phyloP scores from a whole-genome alignment of 2,797 vertebrate genomes.

The Alectoris magna region DNA sequence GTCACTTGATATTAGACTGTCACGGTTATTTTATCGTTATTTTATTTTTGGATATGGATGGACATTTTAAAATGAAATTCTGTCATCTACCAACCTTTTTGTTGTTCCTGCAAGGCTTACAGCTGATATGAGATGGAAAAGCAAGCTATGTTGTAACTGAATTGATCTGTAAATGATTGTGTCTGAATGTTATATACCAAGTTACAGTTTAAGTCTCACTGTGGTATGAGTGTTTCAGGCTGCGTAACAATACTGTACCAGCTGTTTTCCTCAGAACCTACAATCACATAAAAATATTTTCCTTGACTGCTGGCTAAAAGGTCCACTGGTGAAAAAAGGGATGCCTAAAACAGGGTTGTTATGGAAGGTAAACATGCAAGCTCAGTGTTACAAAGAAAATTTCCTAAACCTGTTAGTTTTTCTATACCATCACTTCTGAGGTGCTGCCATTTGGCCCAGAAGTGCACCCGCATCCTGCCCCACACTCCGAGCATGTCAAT shows the following conservation, averaged over 20 bases:
- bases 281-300: neutral
- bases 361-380: fast-evolving
- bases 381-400: fast-evolving
- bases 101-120: neutral
- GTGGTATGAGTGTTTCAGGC: neutral
- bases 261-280: neutral
- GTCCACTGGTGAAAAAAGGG: neutral
- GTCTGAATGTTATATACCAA: neutral
- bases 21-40: neutral
- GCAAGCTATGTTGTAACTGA: neutral
- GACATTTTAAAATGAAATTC: neutral
- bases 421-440: neutral
- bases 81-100: neutral
- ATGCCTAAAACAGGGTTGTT: neutral
- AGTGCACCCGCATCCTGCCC: neutral
- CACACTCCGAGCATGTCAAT: neutral
- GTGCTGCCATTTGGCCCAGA: fast-evolving
- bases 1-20: neutral
- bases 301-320: neutral
- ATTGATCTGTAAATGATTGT: neutral
- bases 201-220: neutral
- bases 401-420: neutral
- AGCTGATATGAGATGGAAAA: neutral
- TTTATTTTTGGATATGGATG: neutral
- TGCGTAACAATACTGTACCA: neutral